phyloP scores from a whole-genome alignment of 2,113 vertebrate species.

The Theristicus caerulescens region DNA sequence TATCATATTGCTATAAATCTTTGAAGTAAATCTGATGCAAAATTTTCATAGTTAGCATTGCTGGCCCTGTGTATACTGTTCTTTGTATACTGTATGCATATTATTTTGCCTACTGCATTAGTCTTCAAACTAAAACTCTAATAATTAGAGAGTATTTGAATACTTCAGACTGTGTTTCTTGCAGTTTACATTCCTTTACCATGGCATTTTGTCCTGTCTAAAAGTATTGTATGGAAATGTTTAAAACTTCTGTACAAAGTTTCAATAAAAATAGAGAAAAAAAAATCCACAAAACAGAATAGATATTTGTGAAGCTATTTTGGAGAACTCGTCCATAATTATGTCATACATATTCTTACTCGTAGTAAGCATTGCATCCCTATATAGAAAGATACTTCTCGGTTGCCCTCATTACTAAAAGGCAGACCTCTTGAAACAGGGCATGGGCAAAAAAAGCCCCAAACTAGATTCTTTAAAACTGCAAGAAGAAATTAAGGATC shows the following conservation, averaged over 20 bases:
- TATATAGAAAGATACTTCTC: neutral
- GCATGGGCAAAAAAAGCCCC: neutral
- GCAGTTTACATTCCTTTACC: constrained; percentile 79
- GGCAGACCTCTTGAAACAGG: neutral
- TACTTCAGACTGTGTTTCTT: constrained; percentile 79
- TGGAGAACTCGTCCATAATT: neutral
- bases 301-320: constrained; percentile 21
- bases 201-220: constrained; percentile 81
- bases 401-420: accelerated
- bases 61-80: constrained; percentile 74
- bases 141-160: constrained; percentile 76
- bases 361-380: neutral
- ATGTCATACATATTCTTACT: neutral
- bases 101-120: constrained; percentile 75
- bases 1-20: constrained; percentile 72
- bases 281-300: neutral
- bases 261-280: constrained; percentile 78
- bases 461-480: neutral
- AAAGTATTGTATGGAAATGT: constrained; percentile 82
- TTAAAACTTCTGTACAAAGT: constrained; percentile 80
- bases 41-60: constrained; percentile 67
- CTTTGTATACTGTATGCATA: constrained; percentile 72
- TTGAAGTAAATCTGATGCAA: constrained; percentile 69
- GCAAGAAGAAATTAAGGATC: neutral
- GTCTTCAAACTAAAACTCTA: constrained; percentile 74